Percentiles rank a stretch among this genome's conserved stretches.
Conservation (phyloP, 2,113 vertebrate genomes). For the Aegotheles bennettii region DNA sequence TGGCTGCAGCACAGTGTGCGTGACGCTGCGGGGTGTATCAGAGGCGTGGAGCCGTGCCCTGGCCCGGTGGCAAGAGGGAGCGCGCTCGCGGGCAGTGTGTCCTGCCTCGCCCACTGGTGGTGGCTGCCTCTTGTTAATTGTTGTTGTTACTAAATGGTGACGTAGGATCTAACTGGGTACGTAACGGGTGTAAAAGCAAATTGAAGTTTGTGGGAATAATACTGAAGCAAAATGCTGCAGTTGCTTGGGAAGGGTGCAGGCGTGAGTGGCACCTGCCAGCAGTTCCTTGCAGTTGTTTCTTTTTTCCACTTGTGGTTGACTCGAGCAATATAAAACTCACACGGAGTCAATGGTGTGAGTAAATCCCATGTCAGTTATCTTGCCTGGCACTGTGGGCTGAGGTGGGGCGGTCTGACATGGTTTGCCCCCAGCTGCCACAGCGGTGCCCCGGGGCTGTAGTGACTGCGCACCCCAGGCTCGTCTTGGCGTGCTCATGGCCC, state of each 20-base stretch:
- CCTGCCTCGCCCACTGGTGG: too few species aligned
- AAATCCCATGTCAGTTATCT: neutral
- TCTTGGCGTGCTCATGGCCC: too few species aligned
- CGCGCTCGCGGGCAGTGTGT: too few species aligned
- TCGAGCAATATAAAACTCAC: neutral
- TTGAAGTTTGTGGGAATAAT: neutral
- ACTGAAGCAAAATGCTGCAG: neutral
- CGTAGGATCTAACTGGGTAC: neutral
- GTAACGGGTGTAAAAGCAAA: neutral
- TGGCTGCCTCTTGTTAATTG: too few species aligned
- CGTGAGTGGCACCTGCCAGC: neutral
- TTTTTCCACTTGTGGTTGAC: neutral
- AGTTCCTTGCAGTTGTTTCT: neutral
- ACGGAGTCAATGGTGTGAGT: too few species aligned
- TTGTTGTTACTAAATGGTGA: neutral
- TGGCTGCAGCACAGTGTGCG: neutral
- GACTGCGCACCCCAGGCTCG: fast-evolving
- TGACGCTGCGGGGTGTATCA: neutral
- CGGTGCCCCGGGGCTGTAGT: fast-evolving
- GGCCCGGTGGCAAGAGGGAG: too few species aligned
- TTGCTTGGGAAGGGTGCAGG: neutral
- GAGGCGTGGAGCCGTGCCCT: neutral
- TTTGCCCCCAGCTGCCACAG: neutral
- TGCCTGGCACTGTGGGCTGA: neutral
- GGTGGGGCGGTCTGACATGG: neutral